Percentiles rank a stretch among this genome's conserved stretches.
phyloP scores from a whole-genome alignment of 2,797 vertebrate genomes.

The Typhlichthys subterraneus region DNA sequence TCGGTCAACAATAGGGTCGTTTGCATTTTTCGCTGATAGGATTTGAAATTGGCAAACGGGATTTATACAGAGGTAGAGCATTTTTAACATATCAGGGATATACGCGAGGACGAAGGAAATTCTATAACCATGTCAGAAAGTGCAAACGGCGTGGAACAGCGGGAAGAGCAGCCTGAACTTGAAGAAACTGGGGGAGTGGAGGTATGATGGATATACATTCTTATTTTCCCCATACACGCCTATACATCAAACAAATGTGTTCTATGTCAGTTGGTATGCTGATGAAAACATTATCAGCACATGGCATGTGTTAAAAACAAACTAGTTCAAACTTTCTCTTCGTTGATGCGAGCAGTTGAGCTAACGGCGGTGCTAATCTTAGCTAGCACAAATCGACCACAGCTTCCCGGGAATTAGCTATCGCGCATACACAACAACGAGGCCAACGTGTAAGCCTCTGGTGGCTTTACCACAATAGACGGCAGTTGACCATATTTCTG shows the following conservation, averaged over 20 bases:
- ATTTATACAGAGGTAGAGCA: neutral
- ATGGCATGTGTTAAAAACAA: fast-evolving
- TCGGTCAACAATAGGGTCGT: constrained; percentile 32
- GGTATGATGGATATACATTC: constrained; percentile 60
- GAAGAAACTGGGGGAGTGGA: constrained; percentile 68
- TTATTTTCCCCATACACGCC: neutral
- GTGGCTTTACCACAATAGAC: constrained; percentile 30
- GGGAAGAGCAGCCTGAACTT: constrained; percentile 73
- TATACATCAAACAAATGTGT: neutral
- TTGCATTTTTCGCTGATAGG: constrained; percentile 15
- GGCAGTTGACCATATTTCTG: neutral
- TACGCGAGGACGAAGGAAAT: constrained; percentile 17
- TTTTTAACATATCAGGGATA: constrained; percentile 1
- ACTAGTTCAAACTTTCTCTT: constrained; percentile 24
- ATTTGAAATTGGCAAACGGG: constrained; percentile 8
- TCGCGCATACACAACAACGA: constrained; percentile 20
- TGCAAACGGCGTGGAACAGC: constrained; percentile 70
- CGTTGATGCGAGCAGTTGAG: constrained; percentile 21
- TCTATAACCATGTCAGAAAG: constrained; percentile 73
- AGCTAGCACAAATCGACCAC: constrained; percentile 30
- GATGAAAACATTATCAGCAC: fast-evolving
- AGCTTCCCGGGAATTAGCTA: constrained; percentile 28
- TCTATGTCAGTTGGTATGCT: neutral
- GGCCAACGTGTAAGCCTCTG: constrained; percentile 22
- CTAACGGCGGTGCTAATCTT: constrained; percentile 38